Base-by-base conservation (phyloP, 2,797 vertebrate species). In the Clarias platycephalus region DNA sequence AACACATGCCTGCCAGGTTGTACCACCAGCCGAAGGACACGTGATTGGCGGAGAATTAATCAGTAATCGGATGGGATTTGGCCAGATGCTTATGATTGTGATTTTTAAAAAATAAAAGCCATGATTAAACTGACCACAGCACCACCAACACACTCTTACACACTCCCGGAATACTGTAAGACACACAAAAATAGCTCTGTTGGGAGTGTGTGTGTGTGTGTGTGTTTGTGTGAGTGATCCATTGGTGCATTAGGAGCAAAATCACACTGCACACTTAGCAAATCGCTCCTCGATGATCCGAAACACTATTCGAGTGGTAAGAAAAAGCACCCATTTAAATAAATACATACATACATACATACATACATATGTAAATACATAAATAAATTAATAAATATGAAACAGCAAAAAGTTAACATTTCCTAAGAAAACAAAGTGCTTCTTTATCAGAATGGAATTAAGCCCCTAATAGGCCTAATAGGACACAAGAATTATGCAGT, bases 1-100 rank as follows among this genome's bases (percentile, higher is more conserved):
- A 96, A 97, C 92, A 97, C 94, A 82, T 93, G 95, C 97, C 97
- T 96, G 93, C 92, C 91, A 93, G 81, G 79, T 90, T 91, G 91
- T 88, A 90, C 90, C 89, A 89, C 89, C 89, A 92, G 90, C 92
- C 91, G 89, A 90, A 90, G 88, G 93, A 92, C 88, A 94, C 95
- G 94, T 95, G 94, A 95, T 95, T 95, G 22, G 80, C 86, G 85
- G 15, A 74, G 75, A 83, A 85, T 87, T 84, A 83, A 90, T 83
- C 90, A 55, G 85, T 88, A 71, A 86, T 86, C 75, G 67, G 53
- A 86, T 84, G 58, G 18, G 68, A 85, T 84, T 77, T 72, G 86
- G 71, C 88, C 62, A 63, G 85, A 90, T 77, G 88, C 9, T 74
- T 71, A 88, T 89, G 90, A 90, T 85, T 82, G 87, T 85, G 79